A percentile compares a stretch with the other conserved stretches of the same genome.
These are phyloP conservation scores for Python bivittatus DNA, from an alignment of 2,113 vertebrate species.

Conservation along the genomic window DNA sequence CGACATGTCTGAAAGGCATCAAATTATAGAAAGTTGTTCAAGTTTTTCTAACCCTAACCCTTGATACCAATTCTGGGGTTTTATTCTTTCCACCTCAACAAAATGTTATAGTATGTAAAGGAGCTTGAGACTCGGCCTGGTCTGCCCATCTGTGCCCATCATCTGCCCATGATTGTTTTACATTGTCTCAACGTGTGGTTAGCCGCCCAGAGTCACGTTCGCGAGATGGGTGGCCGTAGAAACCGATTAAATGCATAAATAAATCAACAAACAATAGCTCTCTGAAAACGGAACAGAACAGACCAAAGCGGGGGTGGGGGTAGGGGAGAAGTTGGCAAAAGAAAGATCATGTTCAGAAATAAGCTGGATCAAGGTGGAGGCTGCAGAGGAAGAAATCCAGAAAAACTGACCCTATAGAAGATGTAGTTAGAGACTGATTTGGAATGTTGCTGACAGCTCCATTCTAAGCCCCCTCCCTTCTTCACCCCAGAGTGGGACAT, in stretches of 20 bases:
- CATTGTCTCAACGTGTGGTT: not conserved
- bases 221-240: not conserved
- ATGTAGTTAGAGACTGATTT: not conserved
- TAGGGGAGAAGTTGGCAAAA: no score
- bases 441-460: not conserved
- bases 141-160: not conserved
- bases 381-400: not conserved
- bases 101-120: not conserved
- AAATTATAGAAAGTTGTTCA: not conserved
- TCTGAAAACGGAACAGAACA: no score
- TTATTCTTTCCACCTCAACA: not conserved
- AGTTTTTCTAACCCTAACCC: not conserved
- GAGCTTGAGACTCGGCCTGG: not conserved
- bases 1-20: not conserved
- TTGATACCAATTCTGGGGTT: not conserved
- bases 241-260: no score
- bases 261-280: no score
- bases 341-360: not conserved
- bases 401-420: not conserved
- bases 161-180: not conserved
- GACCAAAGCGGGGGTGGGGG: no score
- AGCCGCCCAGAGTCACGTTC: not conserved
- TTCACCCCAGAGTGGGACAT: not conserved
- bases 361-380: not conserved
- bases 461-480: not conserved